These are phyloP conservation scores for Anas acuta DNA, from an alignment of 2,797 vertebrate genomes.

Conservation along the genomic window DNA sequence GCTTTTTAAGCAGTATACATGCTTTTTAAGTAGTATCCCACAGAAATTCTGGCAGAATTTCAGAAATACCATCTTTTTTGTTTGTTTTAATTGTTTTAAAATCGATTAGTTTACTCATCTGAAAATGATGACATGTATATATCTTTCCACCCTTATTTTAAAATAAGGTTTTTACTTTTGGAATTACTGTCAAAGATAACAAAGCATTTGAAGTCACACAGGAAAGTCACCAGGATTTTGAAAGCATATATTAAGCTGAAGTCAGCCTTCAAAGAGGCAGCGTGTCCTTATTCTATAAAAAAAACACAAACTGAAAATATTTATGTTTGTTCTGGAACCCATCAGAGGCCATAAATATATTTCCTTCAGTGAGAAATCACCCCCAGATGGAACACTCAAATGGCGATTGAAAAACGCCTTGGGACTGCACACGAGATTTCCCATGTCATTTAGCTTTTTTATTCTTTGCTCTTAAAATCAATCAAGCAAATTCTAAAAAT, in stretches of 20 bases:
- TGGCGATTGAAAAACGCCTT: not conserved
- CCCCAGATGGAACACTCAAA: not conserved
- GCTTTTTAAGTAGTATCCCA: not conserved
- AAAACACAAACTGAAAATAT: not conserved
- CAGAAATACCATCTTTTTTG: not conserved
- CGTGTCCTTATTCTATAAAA: not conserved
- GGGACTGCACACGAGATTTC: not conserved
- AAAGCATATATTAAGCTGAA: constrained; percentile 7
- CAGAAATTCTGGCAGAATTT: not conserved
- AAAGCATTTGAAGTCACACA: not conserved
- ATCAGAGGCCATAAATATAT: not conserved
- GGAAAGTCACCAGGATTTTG: not conserved
- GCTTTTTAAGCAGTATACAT: not conserved
- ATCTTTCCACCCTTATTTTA: not conserved
- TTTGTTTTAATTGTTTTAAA: not conserved
- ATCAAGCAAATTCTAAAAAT: not conserved
- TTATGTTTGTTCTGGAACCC: constrained; percentile 10
- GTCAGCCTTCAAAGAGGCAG: constrained; percentile 8
- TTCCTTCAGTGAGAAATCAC: constrained; percentile 12
- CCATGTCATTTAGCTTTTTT: not conserved
- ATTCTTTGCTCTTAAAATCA: not conserved
- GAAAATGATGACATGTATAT: not conserved
- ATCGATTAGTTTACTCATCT: not conserved
- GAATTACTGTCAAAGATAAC: not conserved
- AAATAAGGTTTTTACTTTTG: not conserved